Percentiles rank a stretch among this genome's conserved stretches.
These are phyloP conservation scores for Ranitomeya variabilis DNA, from an alignment of 2,113 vertebrate species.

Conservation along the genomic window DNA sequence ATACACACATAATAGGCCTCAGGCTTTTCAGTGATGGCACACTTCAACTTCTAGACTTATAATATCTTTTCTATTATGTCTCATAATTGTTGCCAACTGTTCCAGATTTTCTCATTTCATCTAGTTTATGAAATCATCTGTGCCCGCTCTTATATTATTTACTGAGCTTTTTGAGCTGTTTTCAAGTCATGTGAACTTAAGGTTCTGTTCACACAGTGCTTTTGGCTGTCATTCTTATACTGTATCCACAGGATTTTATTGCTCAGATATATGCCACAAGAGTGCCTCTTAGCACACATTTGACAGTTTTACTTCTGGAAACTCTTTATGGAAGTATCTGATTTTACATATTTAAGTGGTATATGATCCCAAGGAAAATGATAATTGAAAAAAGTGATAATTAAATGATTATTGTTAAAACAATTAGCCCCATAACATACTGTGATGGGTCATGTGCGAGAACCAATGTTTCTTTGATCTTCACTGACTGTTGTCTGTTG, in stretches of 20 bases:
- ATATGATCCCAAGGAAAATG: too few relatives aligned
- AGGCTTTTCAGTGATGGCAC: background rate
- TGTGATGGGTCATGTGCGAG: background rate
- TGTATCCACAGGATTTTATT: background rate
- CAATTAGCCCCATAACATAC: background rate
- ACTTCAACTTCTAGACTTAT: background rate
- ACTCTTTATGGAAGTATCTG: background rate
- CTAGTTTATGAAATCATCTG: slow-evolving; percentile 2
- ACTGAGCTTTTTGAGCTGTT: background rate
- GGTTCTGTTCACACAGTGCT: background rate
- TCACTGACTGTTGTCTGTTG: background rate
- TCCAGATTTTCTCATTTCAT: background rate
- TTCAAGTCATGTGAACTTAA: background rate
- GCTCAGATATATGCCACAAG: background rate
- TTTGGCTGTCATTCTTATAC: background rate
- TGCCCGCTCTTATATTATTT: background rate
- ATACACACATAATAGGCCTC: background rate
- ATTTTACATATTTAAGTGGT: too few relatives aligned
- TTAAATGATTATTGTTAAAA: too few relatives aligned
- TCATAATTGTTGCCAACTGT: slow-evolving; percentile 36
- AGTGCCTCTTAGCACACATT: background rate
- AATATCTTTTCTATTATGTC: background rate
- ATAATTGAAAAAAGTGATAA: too few relatives aligned
- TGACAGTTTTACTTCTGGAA: background rate
- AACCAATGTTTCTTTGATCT: background rate